These are phyloP conservation scores for Dichetophora obliterata DNA, from an alignment of 2,888 invertebrate species.

Conservation along the genomic window DNA sequence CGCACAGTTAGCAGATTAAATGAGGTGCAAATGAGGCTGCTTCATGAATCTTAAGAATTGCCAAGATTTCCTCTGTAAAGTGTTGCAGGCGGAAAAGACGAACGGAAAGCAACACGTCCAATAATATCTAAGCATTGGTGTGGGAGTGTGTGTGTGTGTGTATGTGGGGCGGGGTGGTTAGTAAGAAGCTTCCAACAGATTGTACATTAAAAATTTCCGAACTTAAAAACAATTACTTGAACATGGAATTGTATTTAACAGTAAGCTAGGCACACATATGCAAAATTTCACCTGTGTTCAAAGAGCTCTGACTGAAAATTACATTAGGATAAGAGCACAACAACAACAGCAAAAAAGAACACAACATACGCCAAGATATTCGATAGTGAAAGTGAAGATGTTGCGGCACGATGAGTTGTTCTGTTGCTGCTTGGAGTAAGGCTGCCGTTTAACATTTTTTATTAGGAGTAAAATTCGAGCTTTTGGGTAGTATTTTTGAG, in stretches of 20 bases:
- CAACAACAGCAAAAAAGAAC: not conserved
- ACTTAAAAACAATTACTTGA: not conserved
- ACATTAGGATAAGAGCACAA: not conserved
- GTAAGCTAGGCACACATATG: not conserved
- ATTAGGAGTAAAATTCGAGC: not conserved
- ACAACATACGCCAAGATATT: not conserved
- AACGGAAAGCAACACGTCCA: not conserved
- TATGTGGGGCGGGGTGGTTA: no score
- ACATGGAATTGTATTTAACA: no score
- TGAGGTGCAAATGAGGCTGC: slow-evolving; percentile 65
- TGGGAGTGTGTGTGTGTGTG: no score
- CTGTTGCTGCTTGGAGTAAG: not conserved
- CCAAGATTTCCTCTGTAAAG: not conserved
- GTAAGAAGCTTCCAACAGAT: not conserved
- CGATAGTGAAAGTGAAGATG: not conserved
- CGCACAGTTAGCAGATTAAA: slow-evolving; percentile 58
- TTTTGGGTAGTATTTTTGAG: no score
- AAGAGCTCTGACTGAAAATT: not conserved
- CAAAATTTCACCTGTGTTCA: no score
- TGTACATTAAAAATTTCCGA: not conserved
- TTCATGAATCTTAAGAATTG: slow-evolving; percentile 30
- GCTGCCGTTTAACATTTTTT: no score
- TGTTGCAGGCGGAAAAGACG: not conserved
- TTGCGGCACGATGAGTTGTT: not conserved
- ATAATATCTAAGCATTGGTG: not conserved